Conservation (phyloP, 2,888 invertebrate species). For the Meiosimyza decipiens region DNA sequence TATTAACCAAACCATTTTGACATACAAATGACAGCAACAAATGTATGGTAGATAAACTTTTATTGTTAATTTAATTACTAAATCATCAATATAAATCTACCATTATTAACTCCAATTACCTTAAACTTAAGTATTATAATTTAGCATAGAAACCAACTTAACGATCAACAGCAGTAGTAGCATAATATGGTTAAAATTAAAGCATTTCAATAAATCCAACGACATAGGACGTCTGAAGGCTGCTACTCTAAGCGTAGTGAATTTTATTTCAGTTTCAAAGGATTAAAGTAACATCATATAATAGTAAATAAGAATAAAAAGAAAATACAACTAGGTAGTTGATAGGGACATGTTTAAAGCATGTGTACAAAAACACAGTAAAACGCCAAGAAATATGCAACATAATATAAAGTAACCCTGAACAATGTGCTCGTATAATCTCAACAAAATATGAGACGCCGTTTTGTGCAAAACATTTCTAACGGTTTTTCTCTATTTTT, state of each 20-base stretch:
- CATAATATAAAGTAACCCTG: neutral
- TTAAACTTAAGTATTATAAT: no score
- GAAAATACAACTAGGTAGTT: neutral
- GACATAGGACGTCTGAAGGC: neutral
- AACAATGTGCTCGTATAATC: neutral
- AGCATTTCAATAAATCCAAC: no score
- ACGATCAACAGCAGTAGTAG: no score
- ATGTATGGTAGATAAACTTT: neutral
- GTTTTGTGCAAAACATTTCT: neutral
- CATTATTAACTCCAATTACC: neutral
- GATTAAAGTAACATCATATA: neutral
- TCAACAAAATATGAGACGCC: neutral
- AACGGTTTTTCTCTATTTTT: neutral
- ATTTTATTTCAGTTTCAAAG: neutral
- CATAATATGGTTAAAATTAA: no score
- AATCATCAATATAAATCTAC: neutral
- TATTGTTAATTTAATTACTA: neutral
- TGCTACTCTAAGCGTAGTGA: neutral
- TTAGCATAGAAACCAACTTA: no score
- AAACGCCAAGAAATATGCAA: conserved; percentile 10
- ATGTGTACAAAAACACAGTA: conserved; percentile 1
- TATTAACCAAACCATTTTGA: neutral
- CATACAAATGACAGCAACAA: neutral
- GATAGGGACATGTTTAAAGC: neutral
- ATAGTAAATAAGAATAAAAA: conserved; percentile 1